These are phyloP conservation scores for Henricia sp. DNA, from an alignment of 53 echinoderm and acorn worm genomes.

Conservation along the genomic window DNA sequence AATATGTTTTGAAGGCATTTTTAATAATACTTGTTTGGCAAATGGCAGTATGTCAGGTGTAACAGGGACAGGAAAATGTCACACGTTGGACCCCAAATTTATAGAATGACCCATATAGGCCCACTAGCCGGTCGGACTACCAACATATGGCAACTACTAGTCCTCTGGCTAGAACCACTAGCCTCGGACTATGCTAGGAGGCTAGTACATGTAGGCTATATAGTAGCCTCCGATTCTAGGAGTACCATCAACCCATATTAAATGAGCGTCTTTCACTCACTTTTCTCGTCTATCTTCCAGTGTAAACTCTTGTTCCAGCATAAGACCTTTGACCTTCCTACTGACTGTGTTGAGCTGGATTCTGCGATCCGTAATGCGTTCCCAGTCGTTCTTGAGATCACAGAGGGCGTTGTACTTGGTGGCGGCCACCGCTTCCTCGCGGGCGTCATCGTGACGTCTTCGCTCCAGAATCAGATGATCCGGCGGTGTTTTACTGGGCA, in stretches of 20 bases:
- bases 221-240: no score
- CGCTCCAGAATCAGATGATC: constrained; percentile 92
- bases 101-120: no score
- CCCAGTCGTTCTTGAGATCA: constrained; percentile 99
- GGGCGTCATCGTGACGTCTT: constrained; percentile 84
- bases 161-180: no score
- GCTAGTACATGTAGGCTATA: no score
- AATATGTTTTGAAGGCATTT: no score
- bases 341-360: constrained; percentile 93
- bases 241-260: not conserved
- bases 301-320: constrained; percentile 90
- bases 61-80: no score
- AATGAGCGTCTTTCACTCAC: constrained; percentile 30
- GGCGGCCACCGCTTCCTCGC: constrained; percentile 89
- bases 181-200: no score
- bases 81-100: no score
- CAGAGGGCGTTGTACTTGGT: constrained; percentile 96
- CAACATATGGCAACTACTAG: no score
- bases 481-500: constrained; percentile 94
- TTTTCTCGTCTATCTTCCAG: constrained; percentile 94
- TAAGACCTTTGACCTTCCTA: constrained; percentile 77
- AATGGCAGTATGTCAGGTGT: no score
- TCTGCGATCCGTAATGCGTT: constrained; percentile 86
- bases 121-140: no score
- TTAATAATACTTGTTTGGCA: no score